Evolutionary conservation across 2,797 vertebrate genomes (phyloP).

Genomic region (Carduelis carduelis): DNA sequence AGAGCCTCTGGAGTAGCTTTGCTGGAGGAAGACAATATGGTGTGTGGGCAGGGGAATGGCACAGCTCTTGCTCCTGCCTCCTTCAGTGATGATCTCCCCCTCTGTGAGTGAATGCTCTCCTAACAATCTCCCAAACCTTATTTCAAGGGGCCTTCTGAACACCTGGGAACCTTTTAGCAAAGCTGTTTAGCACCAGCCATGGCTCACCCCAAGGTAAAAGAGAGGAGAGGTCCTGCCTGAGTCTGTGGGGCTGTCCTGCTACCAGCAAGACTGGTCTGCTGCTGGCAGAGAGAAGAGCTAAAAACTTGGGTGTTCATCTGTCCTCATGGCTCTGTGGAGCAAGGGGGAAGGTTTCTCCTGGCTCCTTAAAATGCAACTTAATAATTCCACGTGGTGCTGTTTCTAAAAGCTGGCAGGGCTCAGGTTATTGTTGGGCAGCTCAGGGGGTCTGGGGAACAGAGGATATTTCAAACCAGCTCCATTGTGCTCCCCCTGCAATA

Average conservation of each 20-base stretch:
- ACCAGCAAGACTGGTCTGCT: neutral
- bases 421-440: neutral
- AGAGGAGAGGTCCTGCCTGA: neutral
- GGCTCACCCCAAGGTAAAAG: neutral
- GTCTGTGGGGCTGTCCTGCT: neutral
- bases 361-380: neutral
- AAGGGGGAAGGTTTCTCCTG: neutral
- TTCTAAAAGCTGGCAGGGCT: neutral
- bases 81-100: neutral
- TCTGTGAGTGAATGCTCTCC: neutral
- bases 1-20: conserved; percentile 29
- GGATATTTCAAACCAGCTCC: neutral
- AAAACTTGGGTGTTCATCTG: neutral
- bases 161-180: neutral
- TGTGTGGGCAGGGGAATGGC: conserved; percentile 19
- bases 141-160: neutral
- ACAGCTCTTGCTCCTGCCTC: conserved; percentile 15
- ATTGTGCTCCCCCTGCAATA: rapidly evolving
- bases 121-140: neutral
- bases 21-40: conserved; percentile 50
- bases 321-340: neutral
- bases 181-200: neutral
- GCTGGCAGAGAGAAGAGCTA: neutral
- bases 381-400: rapidly evolving
- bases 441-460: rapidly evolving